These are phyloP conservation scores for Brachypodius melanocephalos DNA, from an alignment of 2,113 vertebrate genomes.

Conservation along the genomic window DNA sequence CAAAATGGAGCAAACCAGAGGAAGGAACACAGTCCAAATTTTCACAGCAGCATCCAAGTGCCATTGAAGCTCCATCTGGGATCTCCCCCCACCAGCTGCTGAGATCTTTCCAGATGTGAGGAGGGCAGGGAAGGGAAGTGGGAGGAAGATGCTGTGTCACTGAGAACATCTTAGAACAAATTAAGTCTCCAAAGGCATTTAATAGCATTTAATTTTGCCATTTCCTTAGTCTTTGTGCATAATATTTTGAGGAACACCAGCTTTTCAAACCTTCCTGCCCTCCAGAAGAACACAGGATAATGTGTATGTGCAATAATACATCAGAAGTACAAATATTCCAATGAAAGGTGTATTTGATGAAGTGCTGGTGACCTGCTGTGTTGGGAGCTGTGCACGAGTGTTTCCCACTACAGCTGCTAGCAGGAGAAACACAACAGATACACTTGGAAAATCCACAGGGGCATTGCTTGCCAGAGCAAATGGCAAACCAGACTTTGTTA, in stretches of 20 bases:
- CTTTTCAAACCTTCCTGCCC: not conserved
- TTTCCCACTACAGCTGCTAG: not conserved
- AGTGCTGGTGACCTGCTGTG: not conserved
- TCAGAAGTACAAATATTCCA: not conserved
- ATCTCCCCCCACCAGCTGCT: not conserved
- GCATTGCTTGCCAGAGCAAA: not conserved
- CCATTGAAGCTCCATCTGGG: not conserved
- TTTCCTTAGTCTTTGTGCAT: not conserved
- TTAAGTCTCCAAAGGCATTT: not conserved
- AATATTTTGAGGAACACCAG: not conserved
- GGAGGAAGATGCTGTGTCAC: accelerated
- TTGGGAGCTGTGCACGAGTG: not conserved
- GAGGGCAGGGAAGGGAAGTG: accelerated
- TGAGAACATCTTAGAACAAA: not conserved
- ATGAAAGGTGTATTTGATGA: not conserved
- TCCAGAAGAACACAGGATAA: not conserved
- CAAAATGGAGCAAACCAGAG: not conserved
- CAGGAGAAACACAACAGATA: not conserved
- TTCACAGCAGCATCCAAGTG: not conserved
- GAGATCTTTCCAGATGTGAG: not conserved
- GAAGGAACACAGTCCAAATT: accelerated
- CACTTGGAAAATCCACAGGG: not conserved
- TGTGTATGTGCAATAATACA: accelerated
- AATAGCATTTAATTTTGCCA: not conserved
- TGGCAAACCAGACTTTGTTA: not conserved